Percentiles rank a stretch among this genome's conserved stretches.
phyloP scores from a whole-genome alignment of 1,140 invertebrate genomes.

The Drosophila parvula region DNA sequence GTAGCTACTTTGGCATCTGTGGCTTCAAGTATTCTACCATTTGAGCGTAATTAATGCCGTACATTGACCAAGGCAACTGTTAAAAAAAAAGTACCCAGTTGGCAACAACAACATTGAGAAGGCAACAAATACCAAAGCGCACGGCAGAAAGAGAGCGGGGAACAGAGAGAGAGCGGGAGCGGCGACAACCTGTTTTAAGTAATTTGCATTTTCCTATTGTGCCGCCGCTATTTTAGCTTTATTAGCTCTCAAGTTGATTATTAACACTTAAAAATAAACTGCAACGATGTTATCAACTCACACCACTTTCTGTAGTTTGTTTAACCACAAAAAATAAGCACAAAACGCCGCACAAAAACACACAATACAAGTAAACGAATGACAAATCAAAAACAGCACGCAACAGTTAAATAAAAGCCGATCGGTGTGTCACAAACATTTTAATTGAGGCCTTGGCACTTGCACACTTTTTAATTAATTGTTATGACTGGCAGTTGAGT shows the following conservation, averaged over 20 bases:
- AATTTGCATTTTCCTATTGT: conserved; percentile 55
- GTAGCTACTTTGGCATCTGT: conserved; percentile 17
- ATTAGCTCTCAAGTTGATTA: neutral
- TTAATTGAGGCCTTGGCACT: conserved; percentile 29
- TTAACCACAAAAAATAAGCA: conserved; percentile 40
- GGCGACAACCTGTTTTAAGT: conserved; percentile 55
- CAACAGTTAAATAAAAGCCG: conserved; percentile 37
- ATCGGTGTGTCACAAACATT: conserved; percentile 36
- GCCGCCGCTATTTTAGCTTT: conserved; percentile 8
- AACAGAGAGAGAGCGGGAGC: neutral
- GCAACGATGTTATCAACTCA: conserved; percentile 20
- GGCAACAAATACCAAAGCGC: conserved; percentile 37
- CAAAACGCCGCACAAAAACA: conserved; percentile 41
- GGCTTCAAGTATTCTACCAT: conserved; percentile 17
- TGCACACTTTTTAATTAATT: conserved; percentile 31
- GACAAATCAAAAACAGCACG: conserved; percentile 35
- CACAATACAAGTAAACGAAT: conserved; percentile 10
- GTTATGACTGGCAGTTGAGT: conserved; percentile 31
- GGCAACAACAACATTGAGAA: conserved; percentile 32
- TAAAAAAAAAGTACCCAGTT: conserved; percentile 40
- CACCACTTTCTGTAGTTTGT: conserved; percentile 23
- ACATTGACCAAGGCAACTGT: conserved; percentile 52
- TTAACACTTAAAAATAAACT: conserved; percentile 10
- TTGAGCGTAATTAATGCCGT: conserved; percentile 52
- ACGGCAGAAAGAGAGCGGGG: conserved; percentile 9